Percentiles rank a stretch among this genome's conserved stretches.
Conservation (phyloP, 1,140 invertebrate species). For the Leptinotarsa lineolata region DNA sequence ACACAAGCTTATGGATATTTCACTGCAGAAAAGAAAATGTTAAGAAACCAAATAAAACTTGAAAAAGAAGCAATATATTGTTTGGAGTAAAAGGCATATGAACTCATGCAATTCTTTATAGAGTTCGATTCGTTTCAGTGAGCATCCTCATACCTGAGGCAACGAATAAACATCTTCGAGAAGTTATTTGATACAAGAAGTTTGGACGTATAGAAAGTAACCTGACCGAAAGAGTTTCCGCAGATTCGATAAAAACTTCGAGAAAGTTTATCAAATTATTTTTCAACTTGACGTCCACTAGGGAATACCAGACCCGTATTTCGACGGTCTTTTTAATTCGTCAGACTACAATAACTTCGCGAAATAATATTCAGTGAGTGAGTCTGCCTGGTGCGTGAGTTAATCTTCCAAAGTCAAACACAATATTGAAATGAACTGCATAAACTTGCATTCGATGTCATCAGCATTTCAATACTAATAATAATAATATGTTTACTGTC, state of each 20-base stretch:
- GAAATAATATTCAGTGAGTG: too few relatives aligned
- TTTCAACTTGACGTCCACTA: too few relatives aligned
- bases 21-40: not conserved
- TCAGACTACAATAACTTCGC: too few relatives aligned
- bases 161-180: not conserved
- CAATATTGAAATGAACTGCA: too few relatives aligned
- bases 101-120: slow-evolving; percentile 2
- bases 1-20: too few relatives aligned
- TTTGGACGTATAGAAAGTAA: not conserved
- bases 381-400: too few relatives aligned
- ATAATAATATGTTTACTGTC: too few relatives aligned
- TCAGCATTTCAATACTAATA: too few relatives aligned
- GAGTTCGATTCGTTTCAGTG: not conserved
- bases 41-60: not conserved
- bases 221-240: slow-evolving; percentile 16
- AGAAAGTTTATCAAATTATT: not conserved
- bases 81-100: slow-evolving; percentile 1
- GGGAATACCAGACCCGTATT: too few relatives aligned
- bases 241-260: slow-evolving; percentile 12
- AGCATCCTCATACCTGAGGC: not conserved
- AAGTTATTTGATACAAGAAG: slow-evolving; percentile 6
- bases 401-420: too few relatives aligned
- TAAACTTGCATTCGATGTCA: too few relatives aligned
- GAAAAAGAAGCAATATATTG: not conserved
- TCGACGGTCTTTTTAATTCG: too few relatives aligned